These are phyloP conservation scores for Chrysomallon squamiferum DNA, from an alignment of 1,140 invertebrate species.

Conservation along the genomic window DNA sequence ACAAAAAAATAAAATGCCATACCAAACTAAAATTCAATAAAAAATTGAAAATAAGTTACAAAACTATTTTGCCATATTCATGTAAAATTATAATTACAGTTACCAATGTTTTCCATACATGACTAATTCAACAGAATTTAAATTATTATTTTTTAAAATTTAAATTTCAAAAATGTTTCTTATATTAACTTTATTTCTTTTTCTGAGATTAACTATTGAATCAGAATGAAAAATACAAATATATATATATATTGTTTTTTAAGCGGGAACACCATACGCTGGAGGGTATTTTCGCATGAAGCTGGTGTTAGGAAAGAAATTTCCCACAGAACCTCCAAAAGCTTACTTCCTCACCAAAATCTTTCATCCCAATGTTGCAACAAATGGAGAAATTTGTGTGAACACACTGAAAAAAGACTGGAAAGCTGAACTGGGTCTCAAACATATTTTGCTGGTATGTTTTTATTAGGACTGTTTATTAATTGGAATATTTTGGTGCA, in stretches of 20 bases:
- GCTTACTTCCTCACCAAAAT: constrained; percentile 96
- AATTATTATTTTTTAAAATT: too few relatives aligned
- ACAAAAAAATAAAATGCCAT: too few relatives aligned
- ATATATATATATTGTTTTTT: too few relatives aligned
- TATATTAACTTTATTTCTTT: too few relatives aligned
- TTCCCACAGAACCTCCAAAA: constrained; percentile 91
- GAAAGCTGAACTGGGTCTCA: constrained; percentile 94
- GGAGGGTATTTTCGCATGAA: constrained; percentile 78
- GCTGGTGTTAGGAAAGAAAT: constrained; percentile 89
- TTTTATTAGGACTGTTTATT: constrained; percentile 6
- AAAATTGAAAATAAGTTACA: too few relatives aligned
- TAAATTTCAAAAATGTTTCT: neutral
- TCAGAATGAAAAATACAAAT: too few relatives aligned
- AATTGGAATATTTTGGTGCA: neutral
- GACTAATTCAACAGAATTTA: too few relatives aligned
- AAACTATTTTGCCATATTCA: too few relatives aligned
- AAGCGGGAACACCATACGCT: constrained; percentile 64
- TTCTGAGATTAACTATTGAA: too few relatives aligned
- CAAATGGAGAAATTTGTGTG: constrained; percentile 95
- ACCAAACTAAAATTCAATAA: too few relatives aligned
- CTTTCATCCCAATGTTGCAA: constrained; percentile 96
- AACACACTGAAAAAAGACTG: constrained; percentile 96
- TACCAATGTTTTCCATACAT: too few relatives aligned
- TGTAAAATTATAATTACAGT: too few relatives aligned
- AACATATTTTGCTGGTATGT: constrained; percentile 88